Conservation (phyloP, 2,888 invertebrate genomes). For the Schizaphis graminum region DNA sequence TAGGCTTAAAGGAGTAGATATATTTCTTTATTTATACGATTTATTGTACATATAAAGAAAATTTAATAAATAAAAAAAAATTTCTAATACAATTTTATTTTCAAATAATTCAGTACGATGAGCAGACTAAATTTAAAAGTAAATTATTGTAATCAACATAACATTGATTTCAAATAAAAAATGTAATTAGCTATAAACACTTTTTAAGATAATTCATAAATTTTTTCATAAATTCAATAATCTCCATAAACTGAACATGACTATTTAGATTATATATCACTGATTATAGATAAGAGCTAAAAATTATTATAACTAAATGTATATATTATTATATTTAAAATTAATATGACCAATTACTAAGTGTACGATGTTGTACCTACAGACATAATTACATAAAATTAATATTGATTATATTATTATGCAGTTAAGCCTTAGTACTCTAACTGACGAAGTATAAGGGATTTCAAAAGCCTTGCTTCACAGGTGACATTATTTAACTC, state of each 20-base stretch:
- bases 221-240: too few relatives aligned
- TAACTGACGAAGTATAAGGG: conserved; percentile 76
- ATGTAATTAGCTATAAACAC: neutral
- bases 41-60: too few relatives aligned
- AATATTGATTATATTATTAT: neutral
- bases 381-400: neutral
- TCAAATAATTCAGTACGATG: neutral
- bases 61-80: too few relatives aligned
- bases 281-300: neutral
- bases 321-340: neutral
- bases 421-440: conserved; percentile 56
- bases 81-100: neutral
- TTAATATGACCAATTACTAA: neutral
- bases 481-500: conserved; percentile 93
- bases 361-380: neutral
- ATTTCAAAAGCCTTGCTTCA: conserved; percentile 87
- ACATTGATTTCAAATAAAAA: neutral
- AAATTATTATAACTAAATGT: neutral
- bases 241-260: too few relatives aligned
- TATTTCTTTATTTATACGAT: too few relatives aligned
- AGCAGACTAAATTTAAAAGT: neutral
- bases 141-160: neutral
- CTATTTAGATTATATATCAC: neutral
- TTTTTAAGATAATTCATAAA: neutral
- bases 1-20: too few relatives aligned